Evolutionary conservation across 2,888 invertebrate genomes (phyloP), one percentile per base, ranked within the genome.

Genomic region (Diplazon laetatorius): DNA sequence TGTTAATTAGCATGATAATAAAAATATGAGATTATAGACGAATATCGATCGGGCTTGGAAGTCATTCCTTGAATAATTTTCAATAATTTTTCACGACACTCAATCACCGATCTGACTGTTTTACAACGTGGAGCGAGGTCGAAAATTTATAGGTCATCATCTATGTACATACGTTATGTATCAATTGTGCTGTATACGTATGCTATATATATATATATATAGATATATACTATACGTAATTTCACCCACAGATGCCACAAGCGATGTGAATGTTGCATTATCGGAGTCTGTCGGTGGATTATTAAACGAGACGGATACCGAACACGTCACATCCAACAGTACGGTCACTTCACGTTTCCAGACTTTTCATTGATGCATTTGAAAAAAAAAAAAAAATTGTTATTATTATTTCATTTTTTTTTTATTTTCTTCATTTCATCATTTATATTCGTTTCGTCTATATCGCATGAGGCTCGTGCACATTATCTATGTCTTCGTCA

Each of bases 271-370:
- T 78, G 71, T 78, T 78, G 66, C 65, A 75, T 78, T 78, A 75
- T 66, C 70, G 75, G 78, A 78, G 39, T 57, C 63, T 75, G 69
- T 63, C 78, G 75, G 75, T 75, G 78, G 78, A 75, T 78, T 78
- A 39, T 71, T 75, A 75, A 78, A 78, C 78, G 78, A 78, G 75
- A 78, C 78, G 78, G 78, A 75, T 70, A 78, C 60, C 75, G 75
- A 75, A 78, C 66, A 78, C 75, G 42, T 69, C 78, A 80, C 72
- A 71, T 69, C 71, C 69, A 74, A 75, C 70, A 78, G 78, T 80
- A 80, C 78, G 75, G 73, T 75, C 70, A 78, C 74, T 80, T 68
- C 70, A 74, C 2, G 71, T 75, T 75, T 59, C 66, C 59, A 55
- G 22, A 70, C 48, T 57, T 66, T 42, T 72, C 57, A 48, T 62